Conservation (phyloP, 2,888 invertebrate genomes). For the Nomada fabriciana region DNA sequence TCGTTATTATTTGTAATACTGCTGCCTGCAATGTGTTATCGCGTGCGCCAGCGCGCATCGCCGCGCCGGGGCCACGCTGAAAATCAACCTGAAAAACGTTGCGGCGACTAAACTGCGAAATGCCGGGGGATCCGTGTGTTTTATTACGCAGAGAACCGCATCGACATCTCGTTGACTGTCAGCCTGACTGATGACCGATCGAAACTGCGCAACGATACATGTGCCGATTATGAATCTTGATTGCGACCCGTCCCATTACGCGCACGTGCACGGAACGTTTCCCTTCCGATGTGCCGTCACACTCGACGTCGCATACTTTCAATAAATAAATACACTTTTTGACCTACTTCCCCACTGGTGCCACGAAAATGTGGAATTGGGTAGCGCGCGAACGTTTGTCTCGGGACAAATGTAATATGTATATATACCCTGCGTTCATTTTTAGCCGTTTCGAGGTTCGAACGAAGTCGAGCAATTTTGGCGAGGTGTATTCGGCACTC, state of each 20-base stretch:
- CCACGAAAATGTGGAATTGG: neutral
- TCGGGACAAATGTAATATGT: too few relatives aligned
- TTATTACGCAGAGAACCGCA: constrained; percentile 68
- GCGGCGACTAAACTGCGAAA: constrained; percentile 65
- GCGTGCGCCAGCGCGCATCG: constrained; percentile 30
- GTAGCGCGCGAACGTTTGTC: too few relatives aligned
- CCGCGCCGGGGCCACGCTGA: constrained; percentile 20
- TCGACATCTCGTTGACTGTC: constrained; percentile 67
- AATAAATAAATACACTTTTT: constrained; percentile 43
- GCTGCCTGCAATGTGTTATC: constrained; percentile 60
- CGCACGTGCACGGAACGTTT: constrained; percentile 29
- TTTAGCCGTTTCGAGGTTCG: neutral
- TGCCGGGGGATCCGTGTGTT: constrained; percentile 56
- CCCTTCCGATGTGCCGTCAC: constrained; percentile 14
- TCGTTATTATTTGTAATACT: constrained; percentile 68
- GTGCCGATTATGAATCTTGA: constrained; percentile 60
- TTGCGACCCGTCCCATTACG: constrained; percentile 41
- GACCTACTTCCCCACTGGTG: constrained; percentile 30
- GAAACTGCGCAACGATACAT: constrained; percentile 62
- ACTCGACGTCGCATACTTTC: constrained; percentile 17
- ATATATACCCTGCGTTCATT: neutral
- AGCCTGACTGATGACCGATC: constrained; percentile 63
- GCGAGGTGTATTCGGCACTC: neutral
- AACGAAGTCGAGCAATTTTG: neutral
- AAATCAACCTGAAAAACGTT: constrained; percentile 66